These are phyloP conservation scores for Phortica variegata DNA, from an alignment of 1,140 invertebrate species.

Conservation along the genomic window DNA sequence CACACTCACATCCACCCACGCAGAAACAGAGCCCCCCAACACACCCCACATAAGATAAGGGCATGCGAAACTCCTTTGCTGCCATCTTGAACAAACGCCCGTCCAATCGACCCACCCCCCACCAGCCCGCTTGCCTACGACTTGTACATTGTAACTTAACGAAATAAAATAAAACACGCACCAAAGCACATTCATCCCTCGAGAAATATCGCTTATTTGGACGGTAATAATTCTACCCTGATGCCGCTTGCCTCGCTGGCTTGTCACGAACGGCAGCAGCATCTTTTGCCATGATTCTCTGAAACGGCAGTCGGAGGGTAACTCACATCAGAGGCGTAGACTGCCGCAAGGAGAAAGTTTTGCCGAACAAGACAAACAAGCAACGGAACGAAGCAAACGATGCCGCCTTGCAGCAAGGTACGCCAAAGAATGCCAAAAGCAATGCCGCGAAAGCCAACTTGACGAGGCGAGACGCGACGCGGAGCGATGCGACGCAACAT, in stretches of 20 bases:
- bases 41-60: constrained; percentile 22
- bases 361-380: constrained; percentile 37
- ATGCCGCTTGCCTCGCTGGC: too few relatives aligned
- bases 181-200: constrained; percentile 57
- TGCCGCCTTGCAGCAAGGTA: not conserved
- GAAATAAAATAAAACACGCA: constrained; percentile 58
- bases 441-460: constrained; percentile 14
- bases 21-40: constrained; percentile 1
- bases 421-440: not conserved
- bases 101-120: not conserved
- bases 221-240: constrained; percentile 54
- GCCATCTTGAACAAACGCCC: constrained; percentile 9
- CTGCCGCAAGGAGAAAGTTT: constrained; percentile 51
- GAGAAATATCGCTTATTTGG: constrained; percentile 58
- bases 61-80: constrained; percentile 39
- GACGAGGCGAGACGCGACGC: constrained; percentile 1
- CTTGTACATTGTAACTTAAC: constrained; percentile 49
- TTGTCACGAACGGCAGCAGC: constrained; percentile 18
- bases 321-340: constrained; percentile 25
- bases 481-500: too few relatives aligned
- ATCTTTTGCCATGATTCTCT: constrained; percentile 38
- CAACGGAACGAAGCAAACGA: constrained; percentile 13
- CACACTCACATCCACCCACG: constrained; percentile 5
- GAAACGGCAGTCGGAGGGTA: too few relatives aligned
- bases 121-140: not conserved